A percentile compares a stretch with the other conserved stretches of the same genome.
phyloP scores from a whole-genome alignment of 2,113 vertebrate genomes.

The Hystrix brachyura region DNA sequence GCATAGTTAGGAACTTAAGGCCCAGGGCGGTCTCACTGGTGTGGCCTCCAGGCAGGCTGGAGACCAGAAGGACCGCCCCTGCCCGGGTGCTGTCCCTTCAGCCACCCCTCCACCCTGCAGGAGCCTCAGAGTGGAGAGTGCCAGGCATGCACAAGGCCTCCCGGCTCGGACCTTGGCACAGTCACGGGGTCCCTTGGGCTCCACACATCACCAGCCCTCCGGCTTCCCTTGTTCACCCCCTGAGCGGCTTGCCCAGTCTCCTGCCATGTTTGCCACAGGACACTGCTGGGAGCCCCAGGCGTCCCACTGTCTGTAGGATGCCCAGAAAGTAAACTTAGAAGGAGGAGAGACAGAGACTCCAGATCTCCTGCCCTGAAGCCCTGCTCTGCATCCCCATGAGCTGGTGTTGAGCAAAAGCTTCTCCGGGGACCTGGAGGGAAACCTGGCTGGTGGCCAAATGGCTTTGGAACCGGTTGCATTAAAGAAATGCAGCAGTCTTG shows the following conservation, averaged over 20 bases:
- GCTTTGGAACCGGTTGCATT: no score
- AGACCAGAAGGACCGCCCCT: fast-evolving
- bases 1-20: not conserved
- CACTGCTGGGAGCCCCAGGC: not conserved
- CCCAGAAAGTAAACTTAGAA: not conserved
- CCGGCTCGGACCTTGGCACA: fast-evolving
- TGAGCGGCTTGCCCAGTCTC: not conserved
- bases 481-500: fast-evolving
- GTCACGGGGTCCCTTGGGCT: not conserved
- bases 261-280: not conserved
- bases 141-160: not conserved
- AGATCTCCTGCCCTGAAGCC: not conserved
- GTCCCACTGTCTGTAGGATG: not conserved
- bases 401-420: fast-evolving
- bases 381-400: fast-evolving
- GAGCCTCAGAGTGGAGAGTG: not conserved
- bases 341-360: fast-evolving
- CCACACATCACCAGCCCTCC: fast-evolving
- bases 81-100: not conserved
- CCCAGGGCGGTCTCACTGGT: fast-evolving
- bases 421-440: fast-evolving
- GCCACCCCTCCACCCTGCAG: not conserved
- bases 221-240: not conserved
- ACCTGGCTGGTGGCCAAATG: fast-evolving
- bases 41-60: not conserved